Base-by-base conservation (phyloP, 1,140 invertebrate genomes). In the Belonocnema kinseyi region DNA sequence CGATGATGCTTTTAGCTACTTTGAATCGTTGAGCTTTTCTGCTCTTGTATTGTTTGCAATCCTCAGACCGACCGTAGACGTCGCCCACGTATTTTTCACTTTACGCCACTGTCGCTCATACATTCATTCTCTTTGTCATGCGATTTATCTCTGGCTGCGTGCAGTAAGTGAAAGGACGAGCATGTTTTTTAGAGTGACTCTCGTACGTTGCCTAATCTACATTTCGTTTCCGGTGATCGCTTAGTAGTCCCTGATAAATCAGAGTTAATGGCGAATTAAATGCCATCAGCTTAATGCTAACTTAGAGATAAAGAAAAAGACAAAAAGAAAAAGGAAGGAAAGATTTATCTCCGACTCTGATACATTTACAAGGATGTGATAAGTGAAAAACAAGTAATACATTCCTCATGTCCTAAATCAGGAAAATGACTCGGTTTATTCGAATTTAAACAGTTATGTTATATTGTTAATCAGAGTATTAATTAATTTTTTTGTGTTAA, bases 31-130 rank as follows among this genome's bases (percentile, higher is more conserved):
- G 17, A 54, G 14, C 61, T 46, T 70, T 46, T 10, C 61, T 26
- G 61, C 16, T 16, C 6, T 19, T 21, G 21, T 17, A 40, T n/a
- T 14, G 33, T 71, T 76, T 21, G 40, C 61, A 33, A 76, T 51
- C 70, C 51, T 58, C 53, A 76, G 71, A 76, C 74, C 46, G 19
- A 46, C 71, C 19, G 51, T 54, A 76, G 75, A 79, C 53, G 50
- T 74, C 73, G 53, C 66, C 66, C 66, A 75, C 53, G 73, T 70
- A 54, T 51, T 12, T 50, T 46, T 71, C 46, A 46, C 7, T 71
- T n/a, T 17, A 61, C 58, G 54, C 54, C 58, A 61, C 12, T 26
- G 58, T 13, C 17, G 17, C 58, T 17, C 58, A n/a, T 26, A 17
- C 17, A 26, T 61, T 6, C 46, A n/a, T 50, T 71, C 61, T 21